phyloP scores from a whole-genome alignment of 2,888 invertebrate species.

The Microdon myrmicae region DNA sequence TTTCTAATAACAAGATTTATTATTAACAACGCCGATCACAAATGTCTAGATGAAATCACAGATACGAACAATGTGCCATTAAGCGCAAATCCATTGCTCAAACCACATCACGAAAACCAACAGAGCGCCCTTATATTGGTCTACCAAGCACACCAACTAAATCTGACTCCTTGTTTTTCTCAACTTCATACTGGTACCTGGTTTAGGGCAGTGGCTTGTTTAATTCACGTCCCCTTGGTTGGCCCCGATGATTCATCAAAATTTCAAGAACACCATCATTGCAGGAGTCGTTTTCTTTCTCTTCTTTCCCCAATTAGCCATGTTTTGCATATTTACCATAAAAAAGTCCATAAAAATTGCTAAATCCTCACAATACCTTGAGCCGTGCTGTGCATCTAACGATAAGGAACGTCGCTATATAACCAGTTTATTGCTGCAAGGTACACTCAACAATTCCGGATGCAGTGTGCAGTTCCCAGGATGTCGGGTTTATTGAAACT shows the following conservation, averaged over 20 bases:
- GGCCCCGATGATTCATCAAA: constrained; percentile 37
- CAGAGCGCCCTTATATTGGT: no score
- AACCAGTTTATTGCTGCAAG: constrained; percentile 3
- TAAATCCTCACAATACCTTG: constrained; percentile 5
- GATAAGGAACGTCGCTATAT: constrained; percentile 14
- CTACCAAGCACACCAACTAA: no score
- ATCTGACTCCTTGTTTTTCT: no score
- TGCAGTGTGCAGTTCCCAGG: constrained; percentile 40
- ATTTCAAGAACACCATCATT: constrained; percentile 26
- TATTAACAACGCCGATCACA: no score
- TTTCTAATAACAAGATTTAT: no score
- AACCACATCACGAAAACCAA: no score
- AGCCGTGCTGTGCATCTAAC: constrained; percentile 17
- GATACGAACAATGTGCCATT: no score
- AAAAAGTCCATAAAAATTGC: constrained; percentile 16
- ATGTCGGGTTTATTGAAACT: constrained; percentile 47
- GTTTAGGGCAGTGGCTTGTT: no score
- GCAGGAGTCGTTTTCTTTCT: constrained; percentile 5
- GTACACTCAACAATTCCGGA: constrained; percentile 45
- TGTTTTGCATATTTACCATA: constrained; percentile 27
- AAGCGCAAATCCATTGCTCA: no score
- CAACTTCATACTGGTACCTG: no score
- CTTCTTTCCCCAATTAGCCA: constrained; percentile 39
- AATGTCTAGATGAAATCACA: no score
- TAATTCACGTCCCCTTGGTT: no score